Percentiles rank a stretch among this genome's conserved stretches.
Conservation (phyloP, 2,888 invertebrate genomes). For the Dynastes hyllus region DNA sequence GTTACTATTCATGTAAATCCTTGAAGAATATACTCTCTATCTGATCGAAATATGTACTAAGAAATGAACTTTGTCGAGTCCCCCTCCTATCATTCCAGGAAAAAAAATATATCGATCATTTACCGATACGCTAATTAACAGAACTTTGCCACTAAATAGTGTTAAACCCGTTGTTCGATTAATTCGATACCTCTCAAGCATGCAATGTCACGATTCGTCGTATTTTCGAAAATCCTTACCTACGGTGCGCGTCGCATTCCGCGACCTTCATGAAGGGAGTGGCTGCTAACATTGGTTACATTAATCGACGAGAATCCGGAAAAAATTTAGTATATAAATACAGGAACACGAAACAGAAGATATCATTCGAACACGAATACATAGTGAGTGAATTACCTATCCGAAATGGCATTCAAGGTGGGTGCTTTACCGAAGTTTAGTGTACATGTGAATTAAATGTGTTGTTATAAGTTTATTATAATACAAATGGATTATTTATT, state of each 20-base stretch:
- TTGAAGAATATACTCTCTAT: neutral
- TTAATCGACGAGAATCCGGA: constrained; percentile 40
- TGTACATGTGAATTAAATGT: too few relatives aligned
- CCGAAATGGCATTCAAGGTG: constrained; percentile 45
- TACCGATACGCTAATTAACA: neutral
- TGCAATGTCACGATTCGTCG: constrained; percentile 32
- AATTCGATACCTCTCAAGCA: constrained; percentile 8
- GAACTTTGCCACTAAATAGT: neutral
- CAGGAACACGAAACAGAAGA: neutral
- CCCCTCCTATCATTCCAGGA: too few relatives aligned
- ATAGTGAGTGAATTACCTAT: constrained; percentile 19
- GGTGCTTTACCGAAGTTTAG: constrained; percentile 2
- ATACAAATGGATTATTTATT: neutral
- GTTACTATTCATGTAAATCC: constrained; percentile 3
- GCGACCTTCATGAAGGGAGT: constrained; percentile 48
- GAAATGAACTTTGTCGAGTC: too few relatives aligned
- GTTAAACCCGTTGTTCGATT: neutral
- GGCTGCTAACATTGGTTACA: constrained; percentile 34
- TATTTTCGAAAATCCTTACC: constrained; percentile 37
- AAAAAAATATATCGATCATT: neutral
- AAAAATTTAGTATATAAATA: constrained; percentile 33
- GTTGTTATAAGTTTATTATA: neutral
- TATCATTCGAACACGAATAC: constrained; percentile 33
- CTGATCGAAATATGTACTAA: neutral
- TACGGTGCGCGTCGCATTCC: neutral